Base-by-base conservation (phyloP, 2,113 vertebrate genomes). In the Climacteris rufus region DNA sequence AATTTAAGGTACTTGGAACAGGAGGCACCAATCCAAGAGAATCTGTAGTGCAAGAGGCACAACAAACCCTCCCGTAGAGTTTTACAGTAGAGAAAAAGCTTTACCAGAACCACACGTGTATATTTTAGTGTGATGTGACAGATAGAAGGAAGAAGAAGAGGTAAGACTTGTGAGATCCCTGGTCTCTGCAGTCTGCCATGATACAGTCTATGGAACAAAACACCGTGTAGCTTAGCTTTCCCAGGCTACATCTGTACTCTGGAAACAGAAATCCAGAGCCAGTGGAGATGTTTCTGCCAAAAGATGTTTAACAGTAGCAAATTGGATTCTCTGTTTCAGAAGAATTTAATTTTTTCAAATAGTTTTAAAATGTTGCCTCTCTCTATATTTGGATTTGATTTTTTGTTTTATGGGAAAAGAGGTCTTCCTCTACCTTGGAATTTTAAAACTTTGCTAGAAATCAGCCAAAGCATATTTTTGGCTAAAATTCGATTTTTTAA, bases 31-130 rank as follows among this genome's bases (percentile, higher is more conserved):
- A 33, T n/a, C 35, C 56, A 61, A 72, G 35, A 33, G 22, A 25
- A 10, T 42, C 42, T 44, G 44, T 78, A 56, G 9, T 23, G 24
- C 21, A 54, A 68, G 60, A 66, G 24, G 47, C 15, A 83, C 54
- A 45, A 45, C 6, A 81, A 82, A 66, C 78, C 50, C 15, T 74
- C 39, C 42, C 47, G 15, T 33, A 68, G 44, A 31, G 23, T 70
- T 89, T 82, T 60, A 82, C 39, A 56, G 2, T 0, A 27, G 22
- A 23, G 10, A 76, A 30, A 0, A 1, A 28, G 18, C 18, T 72
- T 89, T 91, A 69, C 15, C 28, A 75, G 61, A 66, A 35, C 8
- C 6, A 31, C 21, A 18, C 11, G 40, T 0, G 0, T 40, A 3
- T 49, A n/a, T 47, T 87, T 77, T 60, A 56, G 37, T 52, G 47